Percentiles rank a stretch among this genome's conserved stretches.
Conservation (phyloP, 2,113 vertebrate genomes). For the Pristiophorus japonicus region DNA sequence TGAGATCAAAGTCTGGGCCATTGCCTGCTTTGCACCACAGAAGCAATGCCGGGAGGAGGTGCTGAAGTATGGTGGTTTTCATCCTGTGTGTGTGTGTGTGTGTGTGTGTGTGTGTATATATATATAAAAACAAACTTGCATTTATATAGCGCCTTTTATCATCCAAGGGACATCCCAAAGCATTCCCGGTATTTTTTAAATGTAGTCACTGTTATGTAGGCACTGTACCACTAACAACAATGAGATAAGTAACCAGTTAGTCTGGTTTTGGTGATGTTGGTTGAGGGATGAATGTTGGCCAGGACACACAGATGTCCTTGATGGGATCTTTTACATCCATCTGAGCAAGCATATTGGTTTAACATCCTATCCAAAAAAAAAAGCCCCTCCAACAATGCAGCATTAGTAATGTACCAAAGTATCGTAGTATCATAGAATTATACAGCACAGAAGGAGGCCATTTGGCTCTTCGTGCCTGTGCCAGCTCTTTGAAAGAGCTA, state of each 20-base stretch:
- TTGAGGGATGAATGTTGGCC: neutral
- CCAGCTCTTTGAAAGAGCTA: too few relatives aligned
- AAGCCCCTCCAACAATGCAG: neutral
- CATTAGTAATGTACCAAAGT: neutral
- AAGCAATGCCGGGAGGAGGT: constrained; percentile 98
- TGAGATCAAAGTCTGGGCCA: constrained; percentile 99
- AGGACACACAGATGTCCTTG: neutral
- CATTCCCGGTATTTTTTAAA: neutral
- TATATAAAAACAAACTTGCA: neutral
- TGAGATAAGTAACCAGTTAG: neutral
- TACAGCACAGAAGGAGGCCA: neutral
- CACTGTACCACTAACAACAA: neutral
- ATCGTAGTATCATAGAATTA: neutral
- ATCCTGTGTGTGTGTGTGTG: neutral
- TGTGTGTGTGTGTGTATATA: too few relatives aligned
- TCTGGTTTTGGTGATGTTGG: neutral
- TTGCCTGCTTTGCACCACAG: constrained; percentile 97
- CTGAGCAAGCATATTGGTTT: neutral
- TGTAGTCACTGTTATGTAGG: neutral
- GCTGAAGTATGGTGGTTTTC: constrained; percentile 78
- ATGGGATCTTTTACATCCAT: neutral
- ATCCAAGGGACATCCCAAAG: neutral
- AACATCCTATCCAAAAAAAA: neutral
- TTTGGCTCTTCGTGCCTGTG: neutral
- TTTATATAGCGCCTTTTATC: neutral